Percentiles rank a stretch among this genome's conserved stretches.
phyloP scores from a whole-genome alignment of 2,797 vertebrate species.

The Hafferia zeledoni region DNA sequence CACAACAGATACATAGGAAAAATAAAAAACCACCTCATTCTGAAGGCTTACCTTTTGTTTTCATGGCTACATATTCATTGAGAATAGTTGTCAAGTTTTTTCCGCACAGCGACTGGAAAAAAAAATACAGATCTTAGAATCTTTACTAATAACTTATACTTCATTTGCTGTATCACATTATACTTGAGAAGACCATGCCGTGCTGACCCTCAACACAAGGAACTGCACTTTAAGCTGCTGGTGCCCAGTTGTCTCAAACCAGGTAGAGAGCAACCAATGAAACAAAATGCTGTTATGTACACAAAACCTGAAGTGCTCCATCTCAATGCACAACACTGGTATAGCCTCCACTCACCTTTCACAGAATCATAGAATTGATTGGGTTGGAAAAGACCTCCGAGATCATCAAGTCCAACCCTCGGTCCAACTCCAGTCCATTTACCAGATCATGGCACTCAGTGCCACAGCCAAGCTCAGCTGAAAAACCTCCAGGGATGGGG shows the following conservation, averaged over 20 bases:
- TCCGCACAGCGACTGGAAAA: slow-evolving; percentile 93
- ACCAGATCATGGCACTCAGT: too few species aligned
- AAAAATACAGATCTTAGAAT: slow-evolving; percentile 8
- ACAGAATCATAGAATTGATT: too few species aligned
- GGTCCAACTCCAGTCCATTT: too few species aligned
- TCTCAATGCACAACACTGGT: neutral
- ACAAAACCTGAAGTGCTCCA: neutral
- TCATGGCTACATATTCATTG: slow-evolving; percentile 93
- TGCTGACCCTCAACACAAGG: neutral
- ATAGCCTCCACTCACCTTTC: neutral
- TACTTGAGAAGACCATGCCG: neutral
- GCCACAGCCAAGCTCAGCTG: too few species aligned
- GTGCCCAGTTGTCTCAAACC: neutral
- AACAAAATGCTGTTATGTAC: neutral
- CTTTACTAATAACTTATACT: neutral
- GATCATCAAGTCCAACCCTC: too few species aligned
- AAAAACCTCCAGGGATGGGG: too few species aligned
- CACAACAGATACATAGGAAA: neutral
- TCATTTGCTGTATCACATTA: neutral
- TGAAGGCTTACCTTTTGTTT: slow-evolving; percentile 89
- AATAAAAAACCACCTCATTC: neutral
- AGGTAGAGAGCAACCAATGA: neutral
- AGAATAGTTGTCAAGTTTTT: slow-evolving; percentile 94
- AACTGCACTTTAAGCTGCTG: neutral
- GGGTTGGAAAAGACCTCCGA: too few species aligned